Evolutionary conservation across 2,888 invertebrate genomes (phyloP).

Genomic region (Smittia sp.): DNA sequence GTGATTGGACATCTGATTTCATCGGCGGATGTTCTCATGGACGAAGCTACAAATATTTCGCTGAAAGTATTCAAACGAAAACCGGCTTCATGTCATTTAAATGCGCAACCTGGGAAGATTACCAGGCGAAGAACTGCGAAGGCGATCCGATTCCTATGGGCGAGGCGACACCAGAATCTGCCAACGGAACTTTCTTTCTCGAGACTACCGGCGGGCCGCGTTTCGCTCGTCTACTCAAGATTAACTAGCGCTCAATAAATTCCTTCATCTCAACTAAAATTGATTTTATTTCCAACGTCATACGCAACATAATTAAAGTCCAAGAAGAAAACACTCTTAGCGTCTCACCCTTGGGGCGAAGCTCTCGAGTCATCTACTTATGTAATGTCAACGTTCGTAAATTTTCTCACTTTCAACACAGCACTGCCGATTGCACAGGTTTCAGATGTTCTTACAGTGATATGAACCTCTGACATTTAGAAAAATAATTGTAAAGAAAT

Average conservation of each 20-base stretch:
- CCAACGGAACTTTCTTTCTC: constrained; percentile 62
- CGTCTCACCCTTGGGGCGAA: too few relatives aligned
- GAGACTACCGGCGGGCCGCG: constrained; percentile 58
- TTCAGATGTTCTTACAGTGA: too few relatives aligned
- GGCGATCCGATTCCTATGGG: constrained; percentile 58
- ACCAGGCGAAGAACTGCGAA: constrained; percentile 48
- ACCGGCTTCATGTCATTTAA: constrained; percentile 58
- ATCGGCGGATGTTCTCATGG: constrained; percentile 68
- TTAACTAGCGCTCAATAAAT: neutral
- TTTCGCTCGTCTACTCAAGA: constrained; percentile 43
- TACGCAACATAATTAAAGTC: too few relatives aligned
- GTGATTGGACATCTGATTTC: neutral
- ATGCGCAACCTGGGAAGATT: constrained; percentile 57
- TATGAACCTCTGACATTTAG: too few relatives aligned
- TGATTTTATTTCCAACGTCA: too few relatives aligned
- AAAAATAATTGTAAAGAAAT: too few relatives aligned
- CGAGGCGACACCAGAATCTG: constrained; percentile 50
- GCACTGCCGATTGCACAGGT: too few relatives aligned
- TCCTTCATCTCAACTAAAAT: too few relatives aligned
- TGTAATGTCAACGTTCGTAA: too few relatives aligned
- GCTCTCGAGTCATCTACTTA: too few relatives aligned
- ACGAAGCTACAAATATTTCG: constrained; percentile 61
- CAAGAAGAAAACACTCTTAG: too few relatives aligned
- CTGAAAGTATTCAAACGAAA: constrained; percentile 61
- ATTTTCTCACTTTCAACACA: too few relatives aligned